Evolutionary conservation across 1,140 invertebrate species (phyloP).

Genomic region (Phortica variegata): DNA sequence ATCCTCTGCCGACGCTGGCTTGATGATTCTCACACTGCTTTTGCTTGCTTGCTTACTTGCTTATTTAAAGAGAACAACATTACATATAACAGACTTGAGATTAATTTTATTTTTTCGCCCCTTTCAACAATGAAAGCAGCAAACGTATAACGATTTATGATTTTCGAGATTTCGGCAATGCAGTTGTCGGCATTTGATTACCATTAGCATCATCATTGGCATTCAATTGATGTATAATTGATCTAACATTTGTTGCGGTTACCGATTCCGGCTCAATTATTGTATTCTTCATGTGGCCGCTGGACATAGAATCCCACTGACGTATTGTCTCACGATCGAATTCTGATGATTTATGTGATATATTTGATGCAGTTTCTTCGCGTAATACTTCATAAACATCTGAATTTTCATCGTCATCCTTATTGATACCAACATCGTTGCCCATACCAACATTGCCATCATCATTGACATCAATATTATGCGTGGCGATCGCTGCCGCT

Average conservation of each 20-base stretch:
- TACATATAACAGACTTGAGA: no score
- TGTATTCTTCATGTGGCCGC: conserved; percentile 64
- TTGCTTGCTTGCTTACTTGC: no score
- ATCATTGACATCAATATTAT: conserved; percentile 15
- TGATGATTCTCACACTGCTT: no score
- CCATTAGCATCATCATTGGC: conserved; percentile 20
- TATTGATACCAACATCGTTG: no score
- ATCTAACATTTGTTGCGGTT: conserved; percentile 28
- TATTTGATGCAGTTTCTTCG: conserved; percentile 43
- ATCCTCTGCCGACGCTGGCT: no score
- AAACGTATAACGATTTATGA: conserved; percentile 6
- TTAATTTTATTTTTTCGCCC: no score
- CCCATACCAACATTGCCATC: no score
- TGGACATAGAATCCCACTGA: conserved; percentile 85
- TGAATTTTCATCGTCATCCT: conserved; percentile 5
- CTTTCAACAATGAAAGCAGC: no score
- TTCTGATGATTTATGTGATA: conserved; percentile 62
- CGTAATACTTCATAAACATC: conserved; percentile 54
- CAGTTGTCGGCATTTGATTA: conserved; percentile 16
- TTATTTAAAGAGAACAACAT: no score
- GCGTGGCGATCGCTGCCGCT: conserved; percentile 18
- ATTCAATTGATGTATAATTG: conserved; percentile 49
- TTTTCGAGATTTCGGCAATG: conserved; percentile 15
- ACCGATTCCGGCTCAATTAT: conserved; percentile 8
- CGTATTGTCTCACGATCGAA: conserved; percentile 81